Conservation (phyloP, 1,140 invertebrate species). For the Panagrolaimus sp. region DNA sequence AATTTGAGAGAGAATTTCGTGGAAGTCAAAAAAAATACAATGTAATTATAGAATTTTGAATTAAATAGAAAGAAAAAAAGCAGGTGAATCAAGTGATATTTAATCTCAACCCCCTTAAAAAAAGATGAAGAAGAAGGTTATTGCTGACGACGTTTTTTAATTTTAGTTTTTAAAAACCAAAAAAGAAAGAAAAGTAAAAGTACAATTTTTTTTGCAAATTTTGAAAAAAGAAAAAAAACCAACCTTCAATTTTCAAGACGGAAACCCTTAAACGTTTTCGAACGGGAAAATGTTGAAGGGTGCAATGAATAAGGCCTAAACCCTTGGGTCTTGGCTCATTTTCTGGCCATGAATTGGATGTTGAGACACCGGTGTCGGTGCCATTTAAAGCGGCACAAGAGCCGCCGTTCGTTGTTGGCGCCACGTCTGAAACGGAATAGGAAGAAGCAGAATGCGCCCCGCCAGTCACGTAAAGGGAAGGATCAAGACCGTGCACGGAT, state of each 20-base stretch:
- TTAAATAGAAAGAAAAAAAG: no score
- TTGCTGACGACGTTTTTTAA: no score
- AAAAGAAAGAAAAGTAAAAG: no score
- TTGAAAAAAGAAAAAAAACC: conserved; percentile 22
- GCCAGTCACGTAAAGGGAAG: conserved; percentile 41
- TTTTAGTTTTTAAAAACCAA: no score
- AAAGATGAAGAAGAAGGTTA: no score
- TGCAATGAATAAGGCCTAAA: conserved; percentile 54
- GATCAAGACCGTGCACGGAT: conserved; percentile 48
- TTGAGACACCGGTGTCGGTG: conserved; percentile 16
- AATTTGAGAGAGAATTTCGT: no score
- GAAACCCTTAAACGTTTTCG: conserved; percentile 53
- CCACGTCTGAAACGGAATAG: conserved; percentile 25
- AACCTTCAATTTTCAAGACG: conserved; percentile 57
- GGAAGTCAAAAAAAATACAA: no score
- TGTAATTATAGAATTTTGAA: no score
- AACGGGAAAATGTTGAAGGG: conserved; percentile 59
- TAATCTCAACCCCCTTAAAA: no score
- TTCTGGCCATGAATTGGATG: conserved; percentile 39
- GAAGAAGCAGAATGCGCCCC: conserved; percentile 8
- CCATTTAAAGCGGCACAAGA: conserved; percentile 13
- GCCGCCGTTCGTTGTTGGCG: conserved; percentile 21
- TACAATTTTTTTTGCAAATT: no score
- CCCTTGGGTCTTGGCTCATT: conserved; percentile 50
- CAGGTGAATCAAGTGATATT: no score